phyloP scores from a whole-genome alignment of 2,113 vertebrate genomes.

The Oreochromis aureus region DNA sequence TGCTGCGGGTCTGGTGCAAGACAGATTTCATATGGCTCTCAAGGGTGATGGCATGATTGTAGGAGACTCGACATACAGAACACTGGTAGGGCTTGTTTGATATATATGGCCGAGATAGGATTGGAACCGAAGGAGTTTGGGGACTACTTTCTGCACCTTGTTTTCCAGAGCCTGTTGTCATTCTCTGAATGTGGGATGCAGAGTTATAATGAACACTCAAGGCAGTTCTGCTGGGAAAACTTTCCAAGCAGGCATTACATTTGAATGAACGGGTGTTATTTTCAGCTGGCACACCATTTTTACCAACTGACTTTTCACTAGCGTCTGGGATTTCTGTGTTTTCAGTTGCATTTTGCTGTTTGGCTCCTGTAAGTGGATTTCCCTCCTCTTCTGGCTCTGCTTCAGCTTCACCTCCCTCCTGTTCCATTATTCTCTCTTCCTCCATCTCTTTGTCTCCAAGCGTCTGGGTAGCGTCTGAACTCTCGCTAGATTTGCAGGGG shows the following conservation, averaged over 20 bases:
- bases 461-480: constrained; percentile 32
- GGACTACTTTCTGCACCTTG: constrained; percentile 47
- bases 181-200: constrained; percentile 83
- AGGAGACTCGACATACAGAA: constrained; percentile 84
- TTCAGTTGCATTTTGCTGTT: constrained; percentile 43
- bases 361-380: constrained; percentile 30
- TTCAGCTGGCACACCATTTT: constrained; percentile 51
- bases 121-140: not conserved
- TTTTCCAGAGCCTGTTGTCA: constrained; percentile 76
- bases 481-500: constrained; percentile 41
- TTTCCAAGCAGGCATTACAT: constrained; percentile 85
- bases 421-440: constrained; percentile 50
- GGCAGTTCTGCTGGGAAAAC: constrained; percentile 82
- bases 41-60: constrained; percentile 88
- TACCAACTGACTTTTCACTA: constrained; percentile 49
- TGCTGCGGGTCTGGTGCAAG: constrained; percentile 84
- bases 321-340: constrained; percentile 42
- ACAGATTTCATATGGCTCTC: constrained; percentile 92
- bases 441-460: constrained; percentile 57
- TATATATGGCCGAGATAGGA: constrained; percentile 56
- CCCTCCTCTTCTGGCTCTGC: constrained; percentile 52
- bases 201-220: constrained; percentile 88
- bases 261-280: constrained; percentile 76
- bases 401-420: constrained; percentile 45
- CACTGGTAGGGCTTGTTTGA: constrained; percentile 88